A percentile compares a stretch with the other conserved stretches of the same genome.
phyloP scores from a whole-genome alignment of 2,113 vertebrate genomes.

The Noctilio leporinus region DNA sequence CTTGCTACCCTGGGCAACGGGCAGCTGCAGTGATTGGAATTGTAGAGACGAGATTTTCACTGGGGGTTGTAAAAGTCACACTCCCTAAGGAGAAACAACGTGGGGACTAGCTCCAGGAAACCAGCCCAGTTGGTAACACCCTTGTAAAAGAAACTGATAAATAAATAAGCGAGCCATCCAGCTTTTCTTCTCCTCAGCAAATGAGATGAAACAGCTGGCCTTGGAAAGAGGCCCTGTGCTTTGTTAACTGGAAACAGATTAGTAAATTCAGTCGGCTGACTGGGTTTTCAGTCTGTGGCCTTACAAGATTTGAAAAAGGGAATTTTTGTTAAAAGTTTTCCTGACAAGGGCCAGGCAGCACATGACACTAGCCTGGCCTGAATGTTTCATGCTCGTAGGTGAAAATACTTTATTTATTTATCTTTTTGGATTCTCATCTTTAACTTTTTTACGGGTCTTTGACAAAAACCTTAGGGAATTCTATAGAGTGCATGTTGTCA shows the following conservation, averaged over 20 bases:
- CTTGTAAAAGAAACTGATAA: slow-evolving; percentile 58
- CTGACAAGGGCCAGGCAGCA: slow-evolving; percentile 37
- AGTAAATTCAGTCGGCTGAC: slow-evolving; percentile 70
- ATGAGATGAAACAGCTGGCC: slow-evolving; percentile 76
- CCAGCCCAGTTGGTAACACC: slow-evolving; percentile 57
- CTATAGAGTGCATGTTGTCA: slow-evolving; percentile 85
- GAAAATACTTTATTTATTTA: slow-evolving; percentile 52
- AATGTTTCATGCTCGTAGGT: slow-evolving; percentile 68
- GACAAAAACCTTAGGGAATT: slow-evolving; percentile 85
- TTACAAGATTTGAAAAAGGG: slow-evolving; percentile 61
- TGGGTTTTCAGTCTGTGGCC: slow-evolving; percentile 71
- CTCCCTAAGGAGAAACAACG: slow-evolving; percentile 42
- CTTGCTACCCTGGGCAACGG: background rate
- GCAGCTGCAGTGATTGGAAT: background rate
- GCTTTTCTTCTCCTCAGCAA: slow-evolving; percentile 50
- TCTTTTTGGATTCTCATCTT: slow-evolving; percentile 74
- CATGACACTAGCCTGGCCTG: slow-evolving; percentile 27
- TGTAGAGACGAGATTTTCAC: background rate
- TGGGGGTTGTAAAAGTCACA: slow-evolving; percentile 39
- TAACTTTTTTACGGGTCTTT: slow-evolving; percentile 80
- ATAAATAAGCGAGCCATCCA: slow-evolving; percentile 51
- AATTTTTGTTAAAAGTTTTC: slow-evolving; percentile 47
- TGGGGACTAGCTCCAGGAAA: slow-evolving; percentile 48
- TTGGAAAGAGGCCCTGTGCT: slow-evolving; percentile 68
- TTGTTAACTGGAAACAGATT: slow-evolving; percentile 77